A percentile compares a stretch with the other conserved stretches of the same genome.
phyloP scores from a whole-genome alignment of 2,797 vertebrate genomes.

The Ctenopoma multispine region DNA sequence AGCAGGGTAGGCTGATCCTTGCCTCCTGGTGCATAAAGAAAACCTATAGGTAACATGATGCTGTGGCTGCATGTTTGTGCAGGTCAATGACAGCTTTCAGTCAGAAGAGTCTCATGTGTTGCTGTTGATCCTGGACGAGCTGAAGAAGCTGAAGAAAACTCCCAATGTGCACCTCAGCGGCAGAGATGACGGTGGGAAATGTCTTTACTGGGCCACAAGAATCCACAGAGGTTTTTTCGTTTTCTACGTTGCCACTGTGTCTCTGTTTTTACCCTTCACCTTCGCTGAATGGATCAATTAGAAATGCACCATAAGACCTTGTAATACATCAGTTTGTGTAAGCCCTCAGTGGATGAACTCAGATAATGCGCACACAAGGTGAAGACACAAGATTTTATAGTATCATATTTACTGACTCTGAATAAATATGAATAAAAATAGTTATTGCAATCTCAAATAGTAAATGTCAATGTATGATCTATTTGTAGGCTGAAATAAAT shows the following conservation, averaged over 20 bases:
- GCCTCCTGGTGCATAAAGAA: too few species aligned
- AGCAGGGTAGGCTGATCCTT: too few species aligned
- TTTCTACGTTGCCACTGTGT: constrained; percentile 62
- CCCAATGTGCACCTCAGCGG: constrained; percentile 20
- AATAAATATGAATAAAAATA: too few species aligned
- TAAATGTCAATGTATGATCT: too few species aligned
- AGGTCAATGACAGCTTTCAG: constrained; percentile 43
- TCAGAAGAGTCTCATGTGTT: constrained; percentile 47
- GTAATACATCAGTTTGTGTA: neutral
- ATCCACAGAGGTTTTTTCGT: constrained; percentile 72
- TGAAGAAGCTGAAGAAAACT: constrained; percentile 60
- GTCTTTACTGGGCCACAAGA: constrained; percentile 48
- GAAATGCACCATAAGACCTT: neutral
- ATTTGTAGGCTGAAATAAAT: too few species aligned
- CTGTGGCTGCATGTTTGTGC: constrained; percentile 11
- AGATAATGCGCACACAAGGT: neutral
- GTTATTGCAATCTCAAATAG: too few species aligned
- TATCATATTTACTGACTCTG: too few species aligned
- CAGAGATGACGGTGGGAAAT: constrained; percentile 12
- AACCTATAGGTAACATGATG: neutral
- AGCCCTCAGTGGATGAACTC: too few species aligned
- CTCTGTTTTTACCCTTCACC: constrained; percentile 67
- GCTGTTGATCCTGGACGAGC: constrained; percentile 69
- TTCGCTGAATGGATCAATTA: constrained; percentile 67
- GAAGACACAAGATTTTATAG: too few species aligned